These are phyloP conservation scores for Nixonia krombeini DNA, from an alignment of 1,140 invertebrate genomes.

Conservation along the genomic window DNA sequence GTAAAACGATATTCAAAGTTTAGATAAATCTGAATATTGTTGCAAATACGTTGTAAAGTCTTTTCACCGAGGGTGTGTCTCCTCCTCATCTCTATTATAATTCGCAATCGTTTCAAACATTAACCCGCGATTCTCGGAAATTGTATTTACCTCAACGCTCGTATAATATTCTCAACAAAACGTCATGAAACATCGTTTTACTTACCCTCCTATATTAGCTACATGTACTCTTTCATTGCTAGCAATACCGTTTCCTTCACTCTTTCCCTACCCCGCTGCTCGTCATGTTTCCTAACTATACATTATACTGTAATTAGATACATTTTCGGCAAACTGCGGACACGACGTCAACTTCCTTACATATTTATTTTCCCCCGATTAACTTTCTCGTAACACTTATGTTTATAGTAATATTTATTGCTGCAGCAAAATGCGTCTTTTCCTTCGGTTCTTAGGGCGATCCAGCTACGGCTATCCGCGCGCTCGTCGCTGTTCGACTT, in stretches of 20 bases:
- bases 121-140: constrained; percentile 59
- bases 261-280: constrained; percentile 6
- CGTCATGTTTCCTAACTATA: constrained; percentile 57
- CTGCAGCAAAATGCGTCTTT: constrained; percentile 60
- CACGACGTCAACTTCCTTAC: constrained; percentile 21
- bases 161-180: constrained; percentile 69
- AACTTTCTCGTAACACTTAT: constrained; percentile 54
- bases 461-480: constrained; percentile 6
- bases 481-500: not conserved
- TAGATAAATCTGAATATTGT: too few relatives aligned
- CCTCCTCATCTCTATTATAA: constrained; percentile 30
- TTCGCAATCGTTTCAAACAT: constrained; percentile 43
- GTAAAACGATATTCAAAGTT: too few relatives aligned
- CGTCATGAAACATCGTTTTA: constrained; percentile 49
- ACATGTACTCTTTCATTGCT: constrained; percentile 44
- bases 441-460: constrained; percentile 43
- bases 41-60: constrained; percentile 9
- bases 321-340: constrained; percentile 26
- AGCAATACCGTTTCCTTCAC: constrained; percentile 18
- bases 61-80: constrained; percentile 12
- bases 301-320: constrained; percentile 47
- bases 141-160: constrained; percentile 63
- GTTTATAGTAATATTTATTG: constrained; percentile 65
- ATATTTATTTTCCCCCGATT: constrained; percentile 22
- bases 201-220: constrained; percentile 48